A percentile compares a stretch with the other conserved stretches of the same genome.
These are phyloP conservation scores for Harpagoxenus sublaevis DNA, from an alignment of 2,888 invertebrate genomes.

Conservation along the genomic window DNA sequence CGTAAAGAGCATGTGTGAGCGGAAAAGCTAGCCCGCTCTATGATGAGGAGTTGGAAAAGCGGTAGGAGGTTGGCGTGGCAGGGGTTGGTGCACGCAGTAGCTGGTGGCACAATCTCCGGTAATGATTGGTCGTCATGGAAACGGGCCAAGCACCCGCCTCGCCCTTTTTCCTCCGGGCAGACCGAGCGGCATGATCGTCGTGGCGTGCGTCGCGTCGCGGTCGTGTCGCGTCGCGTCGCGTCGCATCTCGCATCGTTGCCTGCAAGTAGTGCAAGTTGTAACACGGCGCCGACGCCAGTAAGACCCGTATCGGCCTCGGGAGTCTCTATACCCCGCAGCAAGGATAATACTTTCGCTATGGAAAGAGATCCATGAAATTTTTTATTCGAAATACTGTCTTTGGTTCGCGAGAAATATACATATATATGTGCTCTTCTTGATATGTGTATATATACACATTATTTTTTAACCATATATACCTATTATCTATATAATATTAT, in stretches of 20 bases:
- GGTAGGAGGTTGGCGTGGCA: not conserved
- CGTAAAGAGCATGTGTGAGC: slow-evolving; percentile 57
- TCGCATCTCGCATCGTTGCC: slow-evolving; percentile 5
- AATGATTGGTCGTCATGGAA: slow-evolving; percentile 78
- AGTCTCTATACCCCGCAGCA: not conserved
- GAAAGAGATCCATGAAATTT: not conserved
- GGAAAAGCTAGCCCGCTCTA: slow-evolving; percentile 37
- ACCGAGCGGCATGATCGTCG: slow-evolving; percentile 59
- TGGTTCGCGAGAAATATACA: not conserved
- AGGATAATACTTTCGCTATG: not conserved
- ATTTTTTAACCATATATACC: not conserved
- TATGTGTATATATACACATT: not conserved
- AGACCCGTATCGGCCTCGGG: slow-evolving; percentile 23
- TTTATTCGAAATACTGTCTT: not conserved
- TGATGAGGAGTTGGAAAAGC: slow-evolving; percentile 30
- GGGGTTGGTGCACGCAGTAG: slow-evolving; percentile 43
- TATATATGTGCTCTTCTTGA: not conserved
- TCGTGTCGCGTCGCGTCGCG: slow-evolving; percentile 16
- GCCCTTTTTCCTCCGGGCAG: slow-evolving; percentile 64
- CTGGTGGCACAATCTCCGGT: slow-evolving; percentile 70
- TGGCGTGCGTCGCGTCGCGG: slow-evolving; percentile 50
- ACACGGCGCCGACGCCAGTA: slow-evolving; percentile 55
- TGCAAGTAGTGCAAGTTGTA: not conserved
- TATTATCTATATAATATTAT: not conserved
- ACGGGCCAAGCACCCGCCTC: slow-evolving; percentile 72